Base-by-base conservation (phyloP, 2,888 invertebrate species). In the Strigamia crassipes region DNA sequence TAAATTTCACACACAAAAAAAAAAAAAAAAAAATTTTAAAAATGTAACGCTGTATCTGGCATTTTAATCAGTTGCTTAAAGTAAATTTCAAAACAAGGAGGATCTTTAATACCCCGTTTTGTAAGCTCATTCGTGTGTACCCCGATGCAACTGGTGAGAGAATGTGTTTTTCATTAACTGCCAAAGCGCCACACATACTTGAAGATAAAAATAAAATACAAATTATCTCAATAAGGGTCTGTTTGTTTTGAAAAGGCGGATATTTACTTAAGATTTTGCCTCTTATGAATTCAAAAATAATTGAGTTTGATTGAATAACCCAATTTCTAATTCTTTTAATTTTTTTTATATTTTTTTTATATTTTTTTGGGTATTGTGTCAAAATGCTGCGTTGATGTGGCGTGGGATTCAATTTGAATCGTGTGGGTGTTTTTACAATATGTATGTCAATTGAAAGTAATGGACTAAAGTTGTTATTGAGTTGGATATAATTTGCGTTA, bases 401-500 rank as follows among this genome's bases (percentile, higher is more conserved):
- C 21, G 56, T 56, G 56, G 56, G 56, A 9, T n/a, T 18, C 56
- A 56, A 21, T 56, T n/a, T 56, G 4, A 18, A 21, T 18, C 56
- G 10, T 18, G 56, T 56, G 56, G 56, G 56, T 18, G 51, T 51
- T 4, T 46, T 56, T 18, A 21, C 18, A 56, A 56, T 56, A n/a
- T 56, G 18, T 46, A n/a, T 56, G 56, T 56, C 56, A 56, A 56
- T n/a, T 56, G 56, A 8, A 56, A 18, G 56, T n/a, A 15, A 18
- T 18, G 18, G 5, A 56, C 1, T 56, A 9, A 56, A 73, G 27
- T 31, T 31, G 9, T 1, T 1, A 27, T 73, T 73, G 13, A 10
- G 23, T 51, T 51, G 18, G 51, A 51, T 51, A 51, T 18, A 51
- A 23, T 73, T 31, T 31, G 10, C 6, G 83, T 83, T 81, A 85